phyloP scores from a whole-genome alignment of 2,113 vertebrate species.

The Festucalex cinctus region DNA sequence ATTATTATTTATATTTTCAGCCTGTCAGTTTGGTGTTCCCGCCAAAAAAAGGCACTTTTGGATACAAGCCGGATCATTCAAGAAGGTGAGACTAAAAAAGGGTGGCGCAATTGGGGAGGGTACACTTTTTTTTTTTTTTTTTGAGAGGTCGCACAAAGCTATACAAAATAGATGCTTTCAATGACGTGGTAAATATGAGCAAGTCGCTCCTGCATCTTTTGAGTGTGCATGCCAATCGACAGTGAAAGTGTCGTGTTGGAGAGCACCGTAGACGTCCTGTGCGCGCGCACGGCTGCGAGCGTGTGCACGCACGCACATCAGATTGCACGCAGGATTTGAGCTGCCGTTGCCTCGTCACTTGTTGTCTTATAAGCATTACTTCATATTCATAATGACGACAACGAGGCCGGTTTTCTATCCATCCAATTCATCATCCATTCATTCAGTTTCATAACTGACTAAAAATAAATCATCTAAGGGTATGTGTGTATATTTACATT shows the following conservation, averaged over 20 bases:
- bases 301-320: not conserved
- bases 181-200: not conserved
- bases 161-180: not conserved
- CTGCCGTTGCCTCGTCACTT: not conserved
- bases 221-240: constrained; percentile 30
- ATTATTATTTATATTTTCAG: not conserved
- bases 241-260: too few relatives aligned
- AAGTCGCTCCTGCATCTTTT: not conserved
- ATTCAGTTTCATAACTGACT: too few relatives aligned
- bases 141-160: not conserved
- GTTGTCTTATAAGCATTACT: too few relatives aligned
- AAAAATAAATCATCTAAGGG: too few relatives aligned
- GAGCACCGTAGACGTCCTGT: not conserved
- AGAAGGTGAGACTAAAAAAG: not conserved
- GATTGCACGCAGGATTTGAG: not conserved
- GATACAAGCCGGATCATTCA: not conserved
- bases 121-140: not conserved
- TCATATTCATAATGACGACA: too few relatives aligned
- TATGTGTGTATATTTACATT: too few relatives aligned
- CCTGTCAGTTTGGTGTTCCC: not conserved
- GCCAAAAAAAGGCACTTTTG: not conserved
- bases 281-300: not conserved
- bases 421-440: too few relatives aligned
- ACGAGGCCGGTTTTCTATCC: too few relatives aligned
- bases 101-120: not conserved